A percentile compares a stretch with the other conserved stretches of the same genome.
phyloP scores from a whole-genome alignment of 2,888 invertebrate species.

The Lasioglossum malachurum region DNA sequence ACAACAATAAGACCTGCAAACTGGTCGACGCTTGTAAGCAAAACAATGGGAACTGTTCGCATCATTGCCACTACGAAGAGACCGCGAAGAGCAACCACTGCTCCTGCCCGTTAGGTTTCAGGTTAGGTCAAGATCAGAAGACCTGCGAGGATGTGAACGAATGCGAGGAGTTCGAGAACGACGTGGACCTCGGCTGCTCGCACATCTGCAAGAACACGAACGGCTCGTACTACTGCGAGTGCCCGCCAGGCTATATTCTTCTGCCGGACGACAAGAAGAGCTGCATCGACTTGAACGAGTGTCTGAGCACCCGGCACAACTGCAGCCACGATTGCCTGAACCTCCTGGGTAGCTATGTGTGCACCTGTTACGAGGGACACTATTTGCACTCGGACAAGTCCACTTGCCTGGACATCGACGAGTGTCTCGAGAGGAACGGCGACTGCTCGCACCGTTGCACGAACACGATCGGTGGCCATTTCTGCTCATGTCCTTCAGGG shows the following conservation, averaged over 20 bases:
- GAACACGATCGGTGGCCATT: slow-evolving; percentile 85
- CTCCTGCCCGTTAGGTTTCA: slow-evolving; percentile 86
- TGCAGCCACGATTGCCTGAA: slow-evolving; percentile 79
- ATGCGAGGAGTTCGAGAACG: slow-evolving; percentile 81
- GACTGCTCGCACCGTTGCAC: slow-evolving; percentile 85
- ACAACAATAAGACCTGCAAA: slow-evolving; percentile 75
- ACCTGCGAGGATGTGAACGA: slow-evolving; percentile 84
- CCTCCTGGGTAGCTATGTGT: slow-evolving; percentile 82
- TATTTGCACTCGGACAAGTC: slow-evolving; percentile 78
- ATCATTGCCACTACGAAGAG: slow-evolving; percentile 85
- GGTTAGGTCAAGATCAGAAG: slow-evolving; percentile 82
- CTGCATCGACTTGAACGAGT: slow-evolving; percentile 85
- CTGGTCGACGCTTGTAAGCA: slow-evolving; percentile 78
- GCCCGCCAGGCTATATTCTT: slow-evolving; percentile 85
- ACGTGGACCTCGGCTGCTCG: slow-evolving; percentile 81
- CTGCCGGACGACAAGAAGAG: slow-evolving; percentile 82
- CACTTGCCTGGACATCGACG: slow-evolving; percentile 82
- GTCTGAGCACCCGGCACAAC: slow-evolving; percentile 77
- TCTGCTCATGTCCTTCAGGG: slow-evolving; percentile 86
- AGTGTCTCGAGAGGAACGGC: slow-evolving; percentile 83
- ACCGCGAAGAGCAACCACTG: slow-evolving; percentile 85
- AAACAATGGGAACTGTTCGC: slow-evolving; percentile 84
- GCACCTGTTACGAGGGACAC: slow-evolving; percentile 80
- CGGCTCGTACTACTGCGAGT: slow-evolving; percentile 86
- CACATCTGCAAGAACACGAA: slow-evolving; percentile 86